Percentiles rank a stretch among this genome's conserved stretches.
Evolutionary conservation across 2,888 invertebrate genomes (phyloP).

Genomic region (Limnephilus auricula): DNA sequence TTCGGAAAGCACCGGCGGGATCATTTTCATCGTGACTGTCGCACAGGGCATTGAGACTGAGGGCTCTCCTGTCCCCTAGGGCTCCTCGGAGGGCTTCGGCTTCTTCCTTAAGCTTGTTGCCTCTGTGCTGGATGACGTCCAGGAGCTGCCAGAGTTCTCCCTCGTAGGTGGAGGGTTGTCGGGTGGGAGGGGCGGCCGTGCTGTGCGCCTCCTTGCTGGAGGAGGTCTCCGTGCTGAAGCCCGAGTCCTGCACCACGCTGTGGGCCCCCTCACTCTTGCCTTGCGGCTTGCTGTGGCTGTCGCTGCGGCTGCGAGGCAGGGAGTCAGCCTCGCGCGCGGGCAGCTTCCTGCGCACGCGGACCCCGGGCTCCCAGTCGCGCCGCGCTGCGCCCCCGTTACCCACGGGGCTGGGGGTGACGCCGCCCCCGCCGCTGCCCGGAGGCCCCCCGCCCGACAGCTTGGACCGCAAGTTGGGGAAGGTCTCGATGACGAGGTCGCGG

Average conservation of each 20-base stretch:
- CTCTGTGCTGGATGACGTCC: conserved; percentile 90
- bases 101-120: conserved; percentile 84
- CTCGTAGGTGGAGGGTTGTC: conserved; percentile 73
- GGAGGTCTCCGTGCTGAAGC: conserved; percentile 93
- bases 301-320: conserved; percentile 81
- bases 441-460: conserved; percentile 83
- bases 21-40: conserved; percentile 71
- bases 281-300: conserved; percentile 80
- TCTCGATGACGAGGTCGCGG: conserved; percentile 95
- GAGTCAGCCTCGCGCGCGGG: conserved; percentile 70
- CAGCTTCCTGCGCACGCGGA: conserved; percentile 83
- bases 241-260: conserved; percentile 87
- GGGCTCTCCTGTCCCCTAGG: conserved; percentile 71
- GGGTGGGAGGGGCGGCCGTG: conserved; percentile 74
- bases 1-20: conserved; percentile 70
- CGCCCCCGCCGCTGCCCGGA: conserved; percentile 74
- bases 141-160: conserved; percentile 92
- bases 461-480: conserved; percentile 92
- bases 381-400: conserved; percentile 75
- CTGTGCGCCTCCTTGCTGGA: conserved; percentile 89
- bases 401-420: conserved; percentile 69
- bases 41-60: conserved; percentile 70
- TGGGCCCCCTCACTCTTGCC: conserved; percentile 80
- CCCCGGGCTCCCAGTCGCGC: conserved; percentile 90
- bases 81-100: conserved; percentile 82